phyloP scores from a whole-genome alignment of 37 sponge, comb jelly and placozoan genomes.

The Spongilla lacustris region DNA sequence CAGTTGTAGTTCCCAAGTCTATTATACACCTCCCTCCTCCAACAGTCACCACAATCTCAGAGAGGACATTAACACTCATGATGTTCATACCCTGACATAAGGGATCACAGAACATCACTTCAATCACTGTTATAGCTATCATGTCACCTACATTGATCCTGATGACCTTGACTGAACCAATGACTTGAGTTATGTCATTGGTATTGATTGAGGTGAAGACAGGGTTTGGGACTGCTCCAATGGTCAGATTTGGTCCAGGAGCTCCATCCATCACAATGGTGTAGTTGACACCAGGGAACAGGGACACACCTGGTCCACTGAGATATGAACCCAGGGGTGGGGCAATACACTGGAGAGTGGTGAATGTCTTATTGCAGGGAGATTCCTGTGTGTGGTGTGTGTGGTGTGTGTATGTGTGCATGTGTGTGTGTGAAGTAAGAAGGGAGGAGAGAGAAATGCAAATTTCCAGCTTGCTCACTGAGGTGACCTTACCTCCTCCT shows the following conservation, averaged over 20 bases:
- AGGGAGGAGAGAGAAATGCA: not conserved
- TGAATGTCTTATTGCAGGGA: not conserved
- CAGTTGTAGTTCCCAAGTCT: not conserved
- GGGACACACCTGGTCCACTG: not conserved
- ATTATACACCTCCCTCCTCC: conserved; percentile 26
- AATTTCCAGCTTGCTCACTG: not conserved
- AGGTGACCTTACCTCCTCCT: not conserved
- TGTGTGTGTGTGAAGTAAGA: not conserved
- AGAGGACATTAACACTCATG: not conserved
- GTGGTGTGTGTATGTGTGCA: no score
- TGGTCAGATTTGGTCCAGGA: conserved; percentile 16
- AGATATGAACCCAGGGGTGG: not conserved
- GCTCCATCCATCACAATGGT: conserved; percentile 28
- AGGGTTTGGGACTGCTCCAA: not conserved
- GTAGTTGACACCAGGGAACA: conserved; percentile 16
- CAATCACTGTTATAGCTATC: not conserved
- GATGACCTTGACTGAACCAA: not conserved
- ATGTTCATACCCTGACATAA: conserved; percentile 1
- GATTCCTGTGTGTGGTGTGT: not conserved
- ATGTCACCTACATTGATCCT: not conserved
- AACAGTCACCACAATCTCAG: conserved; percentile 37
- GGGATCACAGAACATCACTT: not conserved
- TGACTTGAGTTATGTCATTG: not conserved
- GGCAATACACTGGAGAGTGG: not conserved
- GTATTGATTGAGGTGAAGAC: not conserved